These are phyloP conservation scores for Micoletzkya japonica DNA, from an alignment of 2,888 invertebrate species.

Conservation along the genomic window DNA sequence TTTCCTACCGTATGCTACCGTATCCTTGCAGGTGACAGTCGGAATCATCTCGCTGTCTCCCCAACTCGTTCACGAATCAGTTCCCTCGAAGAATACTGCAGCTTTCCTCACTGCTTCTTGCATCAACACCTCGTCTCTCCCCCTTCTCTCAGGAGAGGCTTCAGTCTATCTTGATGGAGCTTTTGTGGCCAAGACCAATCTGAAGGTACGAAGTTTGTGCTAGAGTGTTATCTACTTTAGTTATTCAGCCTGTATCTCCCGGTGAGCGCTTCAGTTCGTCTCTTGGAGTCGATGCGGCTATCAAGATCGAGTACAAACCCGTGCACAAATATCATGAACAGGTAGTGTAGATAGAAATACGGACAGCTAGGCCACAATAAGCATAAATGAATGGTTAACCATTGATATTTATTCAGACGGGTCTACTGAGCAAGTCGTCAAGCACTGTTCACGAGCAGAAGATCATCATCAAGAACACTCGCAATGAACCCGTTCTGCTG, in stretches of 20 bases:
- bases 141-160: constrained; percentile 49
- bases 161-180: constrained; percentile 52
- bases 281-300: constrained; percentile 65
- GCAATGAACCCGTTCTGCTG: constrained; percentile 40
- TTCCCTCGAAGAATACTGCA: constrained; percentile 60
- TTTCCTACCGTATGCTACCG: too few relatives aligned
- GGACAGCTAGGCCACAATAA: neutral
- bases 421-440: constrained; percentile 42
- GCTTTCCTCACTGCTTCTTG: constrained; percentile 52
- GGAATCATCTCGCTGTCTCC: constrained; percentile 64
- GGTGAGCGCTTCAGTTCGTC: constrained; percentile 65
- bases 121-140: constrained; percentile 47
- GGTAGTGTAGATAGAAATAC: constrained; percentile 28
- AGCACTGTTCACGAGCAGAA: constrained; percentile 45
- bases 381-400: neutral
- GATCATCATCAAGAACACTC: constrained; percentile 48
- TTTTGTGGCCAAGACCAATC: constrained; percentile 45
- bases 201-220: constrained; percentile 15
- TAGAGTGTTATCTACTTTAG: constrained; percentile 33
- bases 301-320: constrained; percentile 65
- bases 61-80: constrained; percentile 61
- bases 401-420: constrained; percentile 30
- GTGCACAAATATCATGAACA: constrained; percentile 63
- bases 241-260: constrained; percentile 63
- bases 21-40: constrained; percentile 54